phyloP scores from a whole-genome alignment of 2,888 invertebrate genomes.

The Ditula angustiorana region DNA sequence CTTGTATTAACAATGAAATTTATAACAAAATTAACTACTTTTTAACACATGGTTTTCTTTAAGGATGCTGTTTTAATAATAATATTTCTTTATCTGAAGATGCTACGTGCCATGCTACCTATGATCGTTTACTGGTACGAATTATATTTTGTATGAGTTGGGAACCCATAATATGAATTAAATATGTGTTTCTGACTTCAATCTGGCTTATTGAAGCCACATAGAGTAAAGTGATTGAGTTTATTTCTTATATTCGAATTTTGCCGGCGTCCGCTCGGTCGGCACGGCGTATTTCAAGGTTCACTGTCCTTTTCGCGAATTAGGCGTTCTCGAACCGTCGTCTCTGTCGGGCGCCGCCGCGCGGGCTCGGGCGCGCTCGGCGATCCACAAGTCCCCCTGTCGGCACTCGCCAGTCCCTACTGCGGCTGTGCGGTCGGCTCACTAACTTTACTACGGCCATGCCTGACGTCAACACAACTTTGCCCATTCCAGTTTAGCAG shows the following conservation, averaged over 20 bases:
- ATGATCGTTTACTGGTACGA: too few relatives aligned
- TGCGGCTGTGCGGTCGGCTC: slow-evolving; percentile 56
- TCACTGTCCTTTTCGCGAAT: slow-evolving; percentile 50
- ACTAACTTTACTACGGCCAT: slow-evolving; percentile 36
- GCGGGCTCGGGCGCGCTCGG: slow-evolving; percentile 30
- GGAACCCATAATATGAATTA: too few relatives aligned
- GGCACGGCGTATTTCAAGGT: slow-evolving; percentile 42
- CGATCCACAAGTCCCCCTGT: slow-evolving; percentile 38
- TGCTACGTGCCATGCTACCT: too few relatives aligned
- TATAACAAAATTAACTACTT: too few relatives aligned
- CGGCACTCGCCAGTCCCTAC: slow-evolving; percentile 22
- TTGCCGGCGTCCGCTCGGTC: slow-evolving; percentile 47
- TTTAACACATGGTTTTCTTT: too few relatives aligned
- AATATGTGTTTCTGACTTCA: too few relatives aligned
- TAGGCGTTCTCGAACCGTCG: background rate
- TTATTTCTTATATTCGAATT: slow-evolving; percentile 39
- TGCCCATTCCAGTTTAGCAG: slow-evolving; percentile 68
- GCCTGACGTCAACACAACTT: slow-evolving; percentile 60
- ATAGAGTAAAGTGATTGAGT: background rate
- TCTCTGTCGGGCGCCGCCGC: slow-evolving; percentile 38
- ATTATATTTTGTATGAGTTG: too few relatives aligned
- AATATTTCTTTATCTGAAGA: too few relatives aligned
- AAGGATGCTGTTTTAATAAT: too few relatives aligned
- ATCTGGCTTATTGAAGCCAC: too few relatives aligned
- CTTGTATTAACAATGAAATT: too few relatives aligned